Conservation (phyloP, 2,113 vertebrate genomes). For the Setophaga kirtlandii region DNA sequence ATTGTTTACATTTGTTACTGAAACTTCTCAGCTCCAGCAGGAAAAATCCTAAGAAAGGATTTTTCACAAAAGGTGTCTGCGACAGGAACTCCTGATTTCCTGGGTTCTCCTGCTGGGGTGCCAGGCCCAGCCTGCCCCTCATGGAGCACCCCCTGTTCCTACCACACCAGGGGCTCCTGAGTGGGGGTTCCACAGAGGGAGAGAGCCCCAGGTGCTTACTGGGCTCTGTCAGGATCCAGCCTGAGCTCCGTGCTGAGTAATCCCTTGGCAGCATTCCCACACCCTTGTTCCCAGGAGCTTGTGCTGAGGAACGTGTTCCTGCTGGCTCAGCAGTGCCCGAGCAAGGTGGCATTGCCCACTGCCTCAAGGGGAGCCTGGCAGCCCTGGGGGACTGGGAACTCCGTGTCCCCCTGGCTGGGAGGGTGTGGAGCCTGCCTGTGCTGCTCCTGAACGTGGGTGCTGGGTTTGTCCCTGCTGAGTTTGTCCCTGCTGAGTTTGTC, state of each 20-base stretch:
- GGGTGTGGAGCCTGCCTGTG: background rate
- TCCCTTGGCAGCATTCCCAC: background rate
- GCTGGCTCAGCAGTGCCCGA: background rate
- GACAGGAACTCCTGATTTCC: rapidly evolving
- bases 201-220: background rate
- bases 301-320: background rate
- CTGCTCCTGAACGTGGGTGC: rapidly evolving
- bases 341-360: background rate
- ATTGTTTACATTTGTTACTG: too few species aligned
- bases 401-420: rapidly evolving
- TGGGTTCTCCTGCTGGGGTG: background rate
- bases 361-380: background rate
- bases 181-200: background rate
- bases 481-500: too few species aligned
- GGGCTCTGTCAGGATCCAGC: background rate
- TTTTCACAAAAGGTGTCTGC: too few species aligned
- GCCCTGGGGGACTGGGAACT: rapidly evolving
- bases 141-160: background rate
- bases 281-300: background rate
- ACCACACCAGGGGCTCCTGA: rapidly evolving
- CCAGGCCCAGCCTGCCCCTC: background rate
- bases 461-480: background rate
- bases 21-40: too few species aligned
- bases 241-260: background rate
- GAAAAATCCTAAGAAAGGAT: too few species aligned